phyloP scores from a whole-genome alignment of 2,888 invertebrate genomes.

The Pseudoips prasinana region DNA sequence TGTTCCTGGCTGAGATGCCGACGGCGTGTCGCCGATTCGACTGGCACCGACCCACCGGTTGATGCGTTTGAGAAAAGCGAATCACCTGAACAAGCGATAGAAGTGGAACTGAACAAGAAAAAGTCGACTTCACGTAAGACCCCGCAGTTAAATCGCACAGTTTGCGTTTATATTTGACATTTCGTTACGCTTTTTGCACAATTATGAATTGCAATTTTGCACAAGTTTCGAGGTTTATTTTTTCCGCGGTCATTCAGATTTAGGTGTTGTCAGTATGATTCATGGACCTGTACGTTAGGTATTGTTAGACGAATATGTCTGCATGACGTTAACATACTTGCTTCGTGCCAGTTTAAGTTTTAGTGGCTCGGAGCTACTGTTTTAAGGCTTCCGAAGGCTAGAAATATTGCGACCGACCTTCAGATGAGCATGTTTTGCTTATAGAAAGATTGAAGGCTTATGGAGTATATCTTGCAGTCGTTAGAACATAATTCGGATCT shows the following conservation, averaged over 20 bases:
- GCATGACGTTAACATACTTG: slow-evolving; percentile 9
- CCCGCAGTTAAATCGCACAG: slow-evolving; percentile 39
- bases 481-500: slow-evolving; percentile 1
- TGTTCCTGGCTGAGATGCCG: slow-evolving; percentile 74
- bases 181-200: slow-evolving; percentile 51
- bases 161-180: slow-evolving; percentile 33
- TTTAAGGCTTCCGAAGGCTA: slow-evolving; percentile 18
- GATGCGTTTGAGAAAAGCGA: slow-evolving; percentile 59
- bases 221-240: slow-evolving; percentile 35
- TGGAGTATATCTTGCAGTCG: too few species aligned
- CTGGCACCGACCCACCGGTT: slow-evolving; percentile 44
- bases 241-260: slow-evolving; percentile 20
- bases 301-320: slow-evolving; percentile 16
- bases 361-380: too few species aligned
- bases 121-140: slow-evolving; percentile 65
- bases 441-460: too few species aligned
- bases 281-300: slow-evolving; percentile 37
- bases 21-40: slow-evolving; percentile 64
- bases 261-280: slow-evolving; percentile 49
- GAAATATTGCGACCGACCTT: slow-evolving; percentile 8
- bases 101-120: slow-evolving; percentile 32
- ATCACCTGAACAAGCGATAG: slow-evolving; percentile 37
- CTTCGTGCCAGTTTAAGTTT: not conserved
- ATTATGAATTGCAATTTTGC: slow-evolving; percentile 19
- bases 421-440: too few species aligned